Evolutionary conservation across 2,113 vertebrate genomes (phyloP).

Genomic region (Columba livia): DNA sequence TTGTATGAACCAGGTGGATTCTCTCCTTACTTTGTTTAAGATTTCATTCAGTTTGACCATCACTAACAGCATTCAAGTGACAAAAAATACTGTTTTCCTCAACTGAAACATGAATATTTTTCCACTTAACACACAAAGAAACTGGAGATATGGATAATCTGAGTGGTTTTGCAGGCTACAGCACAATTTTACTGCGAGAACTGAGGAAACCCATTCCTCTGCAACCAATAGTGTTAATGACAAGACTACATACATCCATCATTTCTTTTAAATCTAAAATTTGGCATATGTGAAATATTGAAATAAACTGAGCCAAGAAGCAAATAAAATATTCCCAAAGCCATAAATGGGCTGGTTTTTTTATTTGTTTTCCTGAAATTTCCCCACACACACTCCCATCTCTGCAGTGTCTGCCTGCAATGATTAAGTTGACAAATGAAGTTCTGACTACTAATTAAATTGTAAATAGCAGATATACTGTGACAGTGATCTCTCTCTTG

Average conservation of each 20-base stretch:
- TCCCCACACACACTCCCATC: not conserved
- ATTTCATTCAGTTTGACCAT: not conserved
- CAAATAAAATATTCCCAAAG: constrained; percentile 9
- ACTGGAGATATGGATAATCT: not conserved
- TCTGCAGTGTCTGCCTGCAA: constrained; percentile 35
- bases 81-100: not conserved
- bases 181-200: not conserved
- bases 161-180: not conserved
- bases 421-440: constrained; percentile 70
- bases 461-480: constrained; percentile 52
- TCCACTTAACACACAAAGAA: not conserved
- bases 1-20: not conserved
- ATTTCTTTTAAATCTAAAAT: not conserved
- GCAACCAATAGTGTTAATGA: not conserved
- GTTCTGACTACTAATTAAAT: constrained; percentile 64
- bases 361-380: not conserved
- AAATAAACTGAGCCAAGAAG: constrained; percentile 28
- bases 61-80: not conserved
- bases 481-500: constrained; percentile 41
- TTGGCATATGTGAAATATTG: constrained; percentile 13
- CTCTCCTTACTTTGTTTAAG: not conserved
- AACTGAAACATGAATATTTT: not conserved
- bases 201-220: not conserved
- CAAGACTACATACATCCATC: not conserved
- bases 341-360: not conserved